phyloP scores from a whole-genome alignment of 2,113 vertebrate species.

The Pandion haliaetus region DNA sequence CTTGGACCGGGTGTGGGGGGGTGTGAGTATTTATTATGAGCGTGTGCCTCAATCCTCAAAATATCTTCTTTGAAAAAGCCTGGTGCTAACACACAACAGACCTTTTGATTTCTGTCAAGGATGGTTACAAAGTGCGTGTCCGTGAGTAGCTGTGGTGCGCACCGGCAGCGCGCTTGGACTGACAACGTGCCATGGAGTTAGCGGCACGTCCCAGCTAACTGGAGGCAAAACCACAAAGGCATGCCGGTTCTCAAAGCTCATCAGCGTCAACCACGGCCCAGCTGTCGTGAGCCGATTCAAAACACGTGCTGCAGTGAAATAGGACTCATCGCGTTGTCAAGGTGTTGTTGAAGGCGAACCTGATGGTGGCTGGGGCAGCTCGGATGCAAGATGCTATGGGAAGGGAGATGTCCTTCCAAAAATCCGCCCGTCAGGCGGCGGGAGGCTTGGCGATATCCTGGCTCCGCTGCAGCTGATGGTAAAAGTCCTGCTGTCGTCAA shows the following conservation, averaged over 20 bases:
- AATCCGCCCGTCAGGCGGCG: background rate
- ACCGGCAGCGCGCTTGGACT: background rate
- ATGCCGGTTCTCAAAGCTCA: background rate
- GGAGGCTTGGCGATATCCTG: background rate
- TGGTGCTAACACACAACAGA: background rate
- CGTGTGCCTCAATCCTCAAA: background rate
- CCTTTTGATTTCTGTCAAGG: background rate
- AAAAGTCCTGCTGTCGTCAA: background rate
- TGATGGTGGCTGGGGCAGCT: background rate
- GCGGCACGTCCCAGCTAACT: fast-evolving
- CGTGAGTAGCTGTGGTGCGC: background rate
- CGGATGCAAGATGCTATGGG: background rate
- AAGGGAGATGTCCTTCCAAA: background rate
- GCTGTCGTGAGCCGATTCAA: background rate
- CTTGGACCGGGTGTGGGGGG: background rate
- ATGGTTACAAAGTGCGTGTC: background rate
- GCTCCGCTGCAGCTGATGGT: background rate
- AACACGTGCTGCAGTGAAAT: background rate
- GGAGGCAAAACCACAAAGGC: background rate
- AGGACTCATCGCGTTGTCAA: background rate
- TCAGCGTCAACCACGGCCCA: background rate
- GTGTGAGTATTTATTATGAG: background rate
- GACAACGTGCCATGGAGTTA: background rate
- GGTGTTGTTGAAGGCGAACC: background rate
- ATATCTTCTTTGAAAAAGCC: background rate